Evolutionary conservation across 2,113 vertebrate genomes (phyloP).

Genomic region (Oceanites oceanicus): DNA sequence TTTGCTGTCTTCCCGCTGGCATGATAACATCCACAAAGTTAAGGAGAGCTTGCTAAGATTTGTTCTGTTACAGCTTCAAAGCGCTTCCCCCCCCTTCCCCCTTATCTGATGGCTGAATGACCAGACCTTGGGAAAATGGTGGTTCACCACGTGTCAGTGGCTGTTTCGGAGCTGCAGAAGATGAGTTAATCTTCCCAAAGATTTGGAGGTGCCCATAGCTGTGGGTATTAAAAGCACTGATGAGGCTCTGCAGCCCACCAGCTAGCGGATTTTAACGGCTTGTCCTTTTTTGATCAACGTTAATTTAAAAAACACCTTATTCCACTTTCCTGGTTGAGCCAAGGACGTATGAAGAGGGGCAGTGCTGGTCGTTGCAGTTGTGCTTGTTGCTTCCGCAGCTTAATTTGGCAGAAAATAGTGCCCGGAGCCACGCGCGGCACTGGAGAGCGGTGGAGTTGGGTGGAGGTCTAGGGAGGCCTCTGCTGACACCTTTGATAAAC

Average conservation of each 20-base stretch:
- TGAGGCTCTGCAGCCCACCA: not conserved
- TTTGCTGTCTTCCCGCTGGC: not conserved
- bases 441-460: not conserved
- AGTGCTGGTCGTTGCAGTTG: not conserved
- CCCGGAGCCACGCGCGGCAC: not conserved
- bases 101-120: constrained; percentile 1
- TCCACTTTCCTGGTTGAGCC: not conserved
- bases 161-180: not conserved
- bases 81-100: too few relatives aligned
- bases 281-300: not conserved
- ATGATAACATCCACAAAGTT: not conserved
- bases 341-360: not conserved
- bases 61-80: not conserved
- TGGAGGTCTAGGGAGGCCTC: not conserved
- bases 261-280: not conserved
- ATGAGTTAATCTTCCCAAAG: constrained; percentile 4
- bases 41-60: not conserved
- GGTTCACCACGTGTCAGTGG: not conserved
- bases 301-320: not conserved
- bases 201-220: not conserved
- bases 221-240: not conserved
- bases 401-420: not conserved
- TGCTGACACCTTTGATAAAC: not conserved
- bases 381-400: not conserved
- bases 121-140: constrained; percentile 19